These are phyloP conservation scores for Uria lomvia DNA, from an alignment of 2,113 vertebrate genomes.

Conservation along the genomic window DNA sequence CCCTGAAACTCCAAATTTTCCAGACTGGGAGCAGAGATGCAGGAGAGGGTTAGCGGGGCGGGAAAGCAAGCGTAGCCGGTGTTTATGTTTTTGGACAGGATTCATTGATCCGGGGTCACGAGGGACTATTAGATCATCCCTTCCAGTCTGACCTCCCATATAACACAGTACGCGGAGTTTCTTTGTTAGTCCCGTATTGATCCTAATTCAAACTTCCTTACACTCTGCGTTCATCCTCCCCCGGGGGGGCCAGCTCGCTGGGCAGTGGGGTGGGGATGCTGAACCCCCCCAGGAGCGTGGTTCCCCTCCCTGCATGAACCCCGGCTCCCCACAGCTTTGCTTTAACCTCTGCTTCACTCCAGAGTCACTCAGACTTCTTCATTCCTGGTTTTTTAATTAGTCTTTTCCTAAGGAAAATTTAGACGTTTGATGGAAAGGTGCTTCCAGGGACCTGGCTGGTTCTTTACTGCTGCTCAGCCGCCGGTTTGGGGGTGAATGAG, in stretches of 20 bases:
- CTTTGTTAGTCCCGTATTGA: slow-evolving; percentile 45
- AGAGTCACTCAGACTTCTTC: neutral
- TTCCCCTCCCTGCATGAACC: neutral
- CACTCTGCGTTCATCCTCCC: neutral
- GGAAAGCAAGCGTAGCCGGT: neutral
- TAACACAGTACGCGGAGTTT: slow-evolving; percentile 20
- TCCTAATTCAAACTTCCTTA: slow-evolving; percentile 21
- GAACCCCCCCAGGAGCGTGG: neutral
- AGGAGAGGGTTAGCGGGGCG: neutral
- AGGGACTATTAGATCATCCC: slow-evolving; percentile 57
- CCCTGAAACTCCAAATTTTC: neutral
- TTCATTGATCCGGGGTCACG: slow-evolving; percentile 47
- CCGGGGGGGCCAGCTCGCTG: neutral
- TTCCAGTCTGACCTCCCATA: slow-evolving; percentile 28
- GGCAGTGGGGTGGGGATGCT: neutral
- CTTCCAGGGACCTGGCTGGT: neutral
- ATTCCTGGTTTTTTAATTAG: neutral
- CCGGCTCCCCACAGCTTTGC: neutral
- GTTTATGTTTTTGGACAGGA: slow-evolving; percentile 60
- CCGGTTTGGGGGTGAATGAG: neutral
- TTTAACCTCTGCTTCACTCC: neutral
- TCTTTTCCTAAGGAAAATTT: neutral
- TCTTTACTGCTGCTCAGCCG: neutral
- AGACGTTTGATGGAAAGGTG: neutral
- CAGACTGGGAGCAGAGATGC: neutral